A percentile compares a stretch with the other conserved stretches of the same genome.
Evolutionary conservation across 2,113 vertebrate genomes (phyloP).

Genomic region (Pristiophorus japonicus): DNA sequence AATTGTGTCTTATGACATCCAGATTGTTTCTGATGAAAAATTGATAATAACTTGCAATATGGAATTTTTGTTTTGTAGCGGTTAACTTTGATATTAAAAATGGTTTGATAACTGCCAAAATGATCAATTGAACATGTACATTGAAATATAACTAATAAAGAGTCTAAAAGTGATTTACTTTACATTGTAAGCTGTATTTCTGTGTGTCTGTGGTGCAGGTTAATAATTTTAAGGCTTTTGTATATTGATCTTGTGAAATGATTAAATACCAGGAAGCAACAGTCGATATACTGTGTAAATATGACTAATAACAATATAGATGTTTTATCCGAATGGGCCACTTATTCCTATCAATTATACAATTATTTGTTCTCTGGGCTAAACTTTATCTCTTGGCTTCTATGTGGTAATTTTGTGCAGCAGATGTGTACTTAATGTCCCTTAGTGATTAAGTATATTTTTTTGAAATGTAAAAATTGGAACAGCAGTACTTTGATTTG

Average conservation of each 20-base stretch:
- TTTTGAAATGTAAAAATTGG: background rate
- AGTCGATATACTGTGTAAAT: background rate
- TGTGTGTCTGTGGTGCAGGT: background rate
- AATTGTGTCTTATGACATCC: slow-evolving; percentile 7
- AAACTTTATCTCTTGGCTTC: background rate
- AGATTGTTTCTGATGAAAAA: background rate
- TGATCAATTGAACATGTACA: slow-evolving; percentile 6
- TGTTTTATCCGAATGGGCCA: background rate
- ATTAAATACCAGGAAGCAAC: background rate
- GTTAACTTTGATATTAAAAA: background rate
- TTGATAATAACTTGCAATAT: slow-evolving; percentile 16
- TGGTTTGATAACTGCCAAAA: slow-evolving; percentile 24
- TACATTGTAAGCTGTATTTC: slow-evolving; percentile 10
- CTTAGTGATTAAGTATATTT: background rate
- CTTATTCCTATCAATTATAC: background rate
- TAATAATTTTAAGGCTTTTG: background rate
- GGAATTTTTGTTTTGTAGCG: background rate
- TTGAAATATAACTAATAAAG: slow-evolving; percentile 21
- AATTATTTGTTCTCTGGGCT: background rate
- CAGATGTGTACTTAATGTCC: background rate
- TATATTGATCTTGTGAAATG: background rate
- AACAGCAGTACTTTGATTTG: background rate
- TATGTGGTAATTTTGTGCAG: background rate
- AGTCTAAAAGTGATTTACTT: background rate
- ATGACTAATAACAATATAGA: background rate